Conservation (phyloP, 2,113 vertebrate genomes). For the Tricholaema leucomelas region DNA sequence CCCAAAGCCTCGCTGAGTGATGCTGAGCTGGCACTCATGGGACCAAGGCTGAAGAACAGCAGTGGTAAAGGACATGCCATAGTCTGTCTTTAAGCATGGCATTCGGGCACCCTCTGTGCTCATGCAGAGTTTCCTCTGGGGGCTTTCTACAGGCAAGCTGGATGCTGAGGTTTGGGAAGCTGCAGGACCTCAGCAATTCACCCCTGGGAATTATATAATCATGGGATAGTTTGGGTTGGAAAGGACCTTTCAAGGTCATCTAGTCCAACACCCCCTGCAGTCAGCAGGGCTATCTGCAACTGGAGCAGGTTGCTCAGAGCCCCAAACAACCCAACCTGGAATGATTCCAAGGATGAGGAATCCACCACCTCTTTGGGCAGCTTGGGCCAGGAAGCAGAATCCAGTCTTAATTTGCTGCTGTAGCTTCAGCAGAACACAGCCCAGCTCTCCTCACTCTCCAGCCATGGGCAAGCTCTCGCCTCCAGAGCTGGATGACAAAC, state of each 20-base stretch:
- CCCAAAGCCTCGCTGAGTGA: neutral
- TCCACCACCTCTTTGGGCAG: no score
- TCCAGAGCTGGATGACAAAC: constrained; percentile 1
- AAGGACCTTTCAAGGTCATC: no score
- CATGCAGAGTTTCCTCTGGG: neutral
- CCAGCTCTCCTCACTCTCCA: neutral
- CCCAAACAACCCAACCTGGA: no score
- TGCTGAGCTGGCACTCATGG: neutral
- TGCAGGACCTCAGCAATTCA: neutral
- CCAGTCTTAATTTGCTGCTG: neutral
- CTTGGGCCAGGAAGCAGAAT: neutral
- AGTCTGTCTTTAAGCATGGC: neutral
- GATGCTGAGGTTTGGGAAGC: neutral
- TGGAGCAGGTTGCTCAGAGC: no score
- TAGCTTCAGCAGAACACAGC: neutral
- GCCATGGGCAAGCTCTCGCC: neutral
- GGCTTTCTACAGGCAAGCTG: no score
- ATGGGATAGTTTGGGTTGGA: no score
- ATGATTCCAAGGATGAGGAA: no score
- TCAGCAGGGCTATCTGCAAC: no score
- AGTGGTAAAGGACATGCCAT: neutral
- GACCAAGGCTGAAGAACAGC: accelerated
- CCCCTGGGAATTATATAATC: no score
- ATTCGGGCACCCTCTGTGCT: neutral
- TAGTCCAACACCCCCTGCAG: no score